phyloP scores from a whole-genome alignment of 2,888 invertebrate genomes.

The Eupithecia dodoneata region DNA sequence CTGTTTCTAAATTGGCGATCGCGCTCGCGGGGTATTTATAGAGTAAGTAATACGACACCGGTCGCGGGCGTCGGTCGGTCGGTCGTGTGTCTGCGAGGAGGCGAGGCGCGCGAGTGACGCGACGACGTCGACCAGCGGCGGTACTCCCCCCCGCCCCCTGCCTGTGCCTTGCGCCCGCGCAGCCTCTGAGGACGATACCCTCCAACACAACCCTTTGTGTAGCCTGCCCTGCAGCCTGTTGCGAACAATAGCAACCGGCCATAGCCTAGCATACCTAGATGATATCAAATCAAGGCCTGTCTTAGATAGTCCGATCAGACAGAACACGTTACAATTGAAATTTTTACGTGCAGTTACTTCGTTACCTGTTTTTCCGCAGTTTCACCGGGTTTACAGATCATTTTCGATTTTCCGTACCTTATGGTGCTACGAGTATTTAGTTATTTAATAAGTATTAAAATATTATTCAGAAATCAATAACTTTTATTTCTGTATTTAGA shows the following conservation, averaged over 20 bases:
- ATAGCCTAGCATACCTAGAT: conserved; percentile 23
- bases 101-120: conserved; percentile 74
- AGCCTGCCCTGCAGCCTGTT: conserved; percentile 39
- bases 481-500: too few relatives aligned
- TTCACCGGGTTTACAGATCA: background rate
- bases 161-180: conserved; percentile 50
- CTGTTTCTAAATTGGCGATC: conserved; percentile 82
- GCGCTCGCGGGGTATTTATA: conserved; percentile 81
- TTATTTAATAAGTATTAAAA: background rate
- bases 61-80: conserved; percentile 75
- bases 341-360: background rate
- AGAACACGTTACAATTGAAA: background rate
- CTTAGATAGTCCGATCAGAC: background rate
- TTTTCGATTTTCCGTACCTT: background rate
- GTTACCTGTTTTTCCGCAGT: background rate
- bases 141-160: conserved; percentile 32
- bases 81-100: conserved; percentile 70
- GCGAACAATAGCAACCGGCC: conserved; percentile 34
- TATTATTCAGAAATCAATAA: background rate
- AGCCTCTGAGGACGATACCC: conserved; percentile 76
- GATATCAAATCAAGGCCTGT: background rate
- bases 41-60: conserved; percentile 82
- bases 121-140: conserved; percentile 40
- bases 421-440: background rate
- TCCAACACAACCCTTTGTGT: conserved; percentile 59